Base-by-base conservation (phyloP, 2,888 invertebrate species). In the Drosophila multiciliata region DNA sequence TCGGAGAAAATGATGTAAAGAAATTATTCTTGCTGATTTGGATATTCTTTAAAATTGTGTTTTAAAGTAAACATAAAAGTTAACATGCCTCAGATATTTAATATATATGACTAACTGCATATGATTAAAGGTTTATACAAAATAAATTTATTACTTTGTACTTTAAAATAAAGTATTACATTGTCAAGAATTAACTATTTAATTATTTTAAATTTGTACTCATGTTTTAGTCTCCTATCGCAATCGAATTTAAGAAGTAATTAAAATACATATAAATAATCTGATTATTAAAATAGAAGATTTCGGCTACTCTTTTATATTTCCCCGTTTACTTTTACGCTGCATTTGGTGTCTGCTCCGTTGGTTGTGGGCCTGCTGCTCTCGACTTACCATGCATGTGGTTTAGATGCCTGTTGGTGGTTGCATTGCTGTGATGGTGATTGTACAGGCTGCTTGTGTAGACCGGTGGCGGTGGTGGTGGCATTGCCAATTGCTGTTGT, bases 331-430 rank as follows among this genome's bases (percentile, higher is more conserved):
- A 55, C 32, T 26, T 53, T 68, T 64, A 60, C 53, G 53, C 55
- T 69, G 74, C 69, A 69, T 54, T 38, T 58, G 42, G 42, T 36
- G 52, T 45, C 45, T 36, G 36, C 36, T 36, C 11, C n/a, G 15
- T 50, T 35, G 55, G n/a, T 29, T 55, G 8, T 8, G 38, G 55
- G 12, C 12, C 38, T 55, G 54, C 38, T 52, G 48, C 45, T 54
- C 20, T 29, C 23, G 67, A 87, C 91, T 91, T 91, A 91, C 91
- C 91, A 82, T 91, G 92, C 83, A 91, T 87, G 79, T 83, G 90
- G 61, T 71, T 88, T 29, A 90, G 42, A 52, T 85, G 90, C 64
- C 86, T 70, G 59, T 66, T 77, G 42, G 66, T 55, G 40, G 66
- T 55, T 45, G 83, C 59, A 76, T 75, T 81, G 68, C 68, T 83